Evolutionary conservation across 1,140 invertebrate genomes (phyloP).

Genomic region (Ectropis grisescens): DNA sequence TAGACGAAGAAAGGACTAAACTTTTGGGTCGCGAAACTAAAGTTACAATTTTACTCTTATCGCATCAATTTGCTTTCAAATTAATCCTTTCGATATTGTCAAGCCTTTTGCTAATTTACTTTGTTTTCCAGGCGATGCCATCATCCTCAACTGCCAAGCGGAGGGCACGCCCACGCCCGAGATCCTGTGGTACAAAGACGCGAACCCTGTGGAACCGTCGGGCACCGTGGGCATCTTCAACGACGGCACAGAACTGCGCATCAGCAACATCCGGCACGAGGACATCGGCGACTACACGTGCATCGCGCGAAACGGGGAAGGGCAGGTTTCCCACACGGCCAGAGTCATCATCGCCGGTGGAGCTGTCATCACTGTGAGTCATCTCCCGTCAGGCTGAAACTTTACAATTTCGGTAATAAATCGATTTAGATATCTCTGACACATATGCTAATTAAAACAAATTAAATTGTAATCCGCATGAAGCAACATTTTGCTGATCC

Average conservation of each 20-base stretch:
- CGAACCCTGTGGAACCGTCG: constrained; percentile 88
- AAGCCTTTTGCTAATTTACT: no score
- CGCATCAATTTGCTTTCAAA: no score
- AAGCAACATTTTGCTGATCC: no score
- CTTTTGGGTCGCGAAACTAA: no score
- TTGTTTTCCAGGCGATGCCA: constrained; percentile 92
- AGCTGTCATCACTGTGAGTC: constrained; percentile 79
- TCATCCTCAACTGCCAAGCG: constrained; percentile 95
- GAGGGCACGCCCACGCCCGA: constrained; percentile 92
- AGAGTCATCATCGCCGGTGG: constrained; percentile 95
- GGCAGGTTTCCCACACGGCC: constrained; percentile 93
- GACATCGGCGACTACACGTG: constrained; percentile 97
- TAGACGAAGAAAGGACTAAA: no score
- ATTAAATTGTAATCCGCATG: no score
- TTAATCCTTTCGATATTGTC: no score
- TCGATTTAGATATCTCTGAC: no score
- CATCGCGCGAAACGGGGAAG: constrained; percentile 94
- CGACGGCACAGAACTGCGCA: constrained; percentile 91
- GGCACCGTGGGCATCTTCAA: constrained; percentile 89
- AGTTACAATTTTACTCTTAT: no score
- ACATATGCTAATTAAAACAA: no score
- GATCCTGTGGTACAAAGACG: constrained; percentile 94
- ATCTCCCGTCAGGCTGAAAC: no score
- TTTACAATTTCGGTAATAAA: no score
- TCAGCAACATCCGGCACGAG: constrained; percentile 89